These are phyloP conservation scores for Epinotia bilunana DNA, from an alignment of 2,888 invertebrate genomes.

Conservation along the genomic window DNA sequence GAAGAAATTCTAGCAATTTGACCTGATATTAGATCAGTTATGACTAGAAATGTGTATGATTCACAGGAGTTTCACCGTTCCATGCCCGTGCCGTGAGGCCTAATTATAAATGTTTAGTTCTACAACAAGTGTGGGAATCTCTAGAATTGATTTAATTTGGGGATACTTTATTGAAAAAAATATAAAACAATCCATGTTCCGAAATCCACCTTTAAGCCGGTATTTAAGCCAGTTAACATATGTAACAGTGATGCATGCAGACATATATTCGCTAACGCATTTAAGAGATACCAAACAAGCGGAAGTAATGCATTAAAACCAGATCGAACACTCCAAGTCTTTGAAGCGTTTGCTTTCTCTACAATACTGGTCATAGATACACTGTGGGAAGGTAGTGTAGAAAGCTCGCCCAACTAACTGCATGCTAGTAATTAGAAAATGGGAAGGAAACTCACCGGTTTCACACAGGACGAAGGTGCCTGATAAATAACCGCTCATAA, in stretches of 20 bases:
- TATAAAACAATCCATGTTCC: background rate
- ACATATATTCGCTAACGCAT: slow-evolving; percentile 14
- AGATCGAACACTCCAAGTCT: slow-evolving; percentile 35
- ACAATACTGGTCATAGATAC: slow-evolving; percentile 34
- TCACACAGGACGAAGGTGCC: slow-evolving; percentile 15
- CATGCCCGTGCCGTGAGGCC: background rate
- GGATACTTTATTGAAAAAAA: background rate
- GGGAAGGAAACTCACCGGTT: slow-evolving; percentile 23
- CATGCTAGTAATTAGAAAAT: slow-evolving; percentile 33
- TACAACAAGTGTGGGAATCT: background rate
- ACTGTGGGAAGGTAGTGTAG: slow-evolving; percentile 33
- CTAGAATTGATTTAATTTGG: background rate
- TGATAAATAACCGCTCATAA: background rate
- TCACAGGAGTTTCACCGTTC: too few species aligned
- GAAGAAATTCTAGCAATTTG: background rate
- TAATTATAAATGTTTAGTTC: background rate
- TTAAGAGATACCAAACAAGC: slow-evolving; percentile 2
- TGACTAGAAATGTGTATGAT: too few species aligned
- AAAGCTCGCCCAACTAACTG: slow-evolving; percentile 35
- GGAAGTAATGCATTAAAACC: slow-evolving; percentile 38
- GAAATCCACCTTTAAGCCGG: background rate
- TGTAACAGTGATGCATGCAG: background rate
- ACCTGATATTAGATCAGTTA: background rate
- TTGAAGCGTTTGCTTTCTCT: slow-evolving; percentile 40
- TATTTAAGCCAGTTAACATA: background rate